Base-by-base conservation (phyloP, 2,113 vertebrate species). In the Struthio camelus region DNA sequence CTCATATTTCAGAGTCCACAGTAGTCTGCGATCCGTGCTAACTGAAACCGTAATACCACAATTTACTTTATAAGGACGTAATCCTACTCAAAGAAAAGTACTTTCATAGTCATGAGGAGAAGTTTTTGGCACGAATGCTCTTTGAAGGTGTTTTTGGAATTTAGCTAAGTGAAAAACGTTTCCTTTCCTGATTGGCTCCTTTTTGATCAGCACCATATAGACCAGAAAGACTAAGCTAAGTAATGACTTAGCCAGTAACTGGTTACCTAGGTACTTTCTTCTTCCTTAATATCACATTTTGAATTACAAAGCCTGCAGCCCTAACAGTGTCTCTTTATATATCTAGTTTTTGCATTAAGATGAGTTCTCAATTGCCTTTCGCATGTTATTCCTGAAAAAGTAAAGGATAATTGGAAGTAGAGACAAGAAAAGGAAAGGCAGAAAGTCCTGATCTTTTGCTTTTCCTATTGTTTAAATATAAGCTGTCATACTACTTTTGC, bases 401-500 rank as follows among this genome's bases (percentile, higher is more conserved):
- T 70, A 51, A 51, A 50, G 34, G 11, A 11, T 70, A 71, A 27
- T 51, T 19, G 17, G 48, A 71, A 71, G 16, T 71, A 51, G 11
- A 36, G 48, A 50, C 16, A 32, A 70, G 53, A n/a, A n/a, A 70
- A 70, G 15, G 22, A 36, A 71, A 27, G 20, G 11, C 16, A 17
- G 17, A 12, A 27, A 50, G 34, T 27, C 27, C 20, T n/a, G 23
- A 10, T 18, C n/a, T 56, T 44, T 65, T 76, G 11, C 4, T 82
- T 80, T 79, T 72, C 14, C 27, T 61, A 58, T 18, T 42, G 46
- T 48, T 87, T 65, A 92, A 48, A 23, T n/a, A 30, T 48, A 23
- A 76, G 28, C 54, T 28, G 72, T 0, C 0, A 65, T 36, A 44
- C 1, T 1, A 66, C 5, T 40, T 80, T 53, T 27, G 40, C 6